Evolutionary conservation across 2,888 invertebrate species (phyloP).

Genomic region (Acanthacorydalis orientalis): DNA sequence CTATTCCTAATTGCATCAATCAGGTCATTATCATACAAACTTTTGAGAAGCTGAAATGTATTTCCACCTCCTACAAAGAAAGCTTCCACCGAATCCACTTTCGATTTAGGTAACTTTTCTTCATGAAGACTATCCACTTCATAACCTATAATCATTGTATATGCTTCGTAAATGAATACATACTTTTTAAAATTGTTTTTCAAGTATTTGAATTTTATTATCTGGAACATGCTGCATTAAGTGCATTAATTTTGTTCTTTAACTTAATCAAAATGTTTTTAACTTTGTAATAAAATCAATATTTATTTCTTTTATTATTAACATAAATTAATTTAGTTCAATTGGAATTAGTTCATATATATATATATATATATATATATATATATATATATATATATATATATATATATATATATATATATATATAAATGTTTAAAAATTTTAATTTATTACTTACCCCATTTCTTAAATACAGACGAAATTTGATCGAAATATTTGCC

Average conservation of each 20-base stretch:
- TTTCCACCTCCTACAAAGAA: conserved; percentile 71
- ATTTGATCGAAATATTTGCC: conserved; percentile 47
- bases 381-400: neutral
- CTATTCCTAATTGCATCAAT: conserved; percentile 42
- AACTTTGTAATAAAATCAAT: too few species aligned
- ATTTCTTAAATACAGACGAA: conserved; percentile 36
- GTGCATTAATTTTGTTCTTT: too few species aligned
- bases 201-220: too few species aligned
- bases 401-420: too few species aligned
- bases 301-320: too few species aligned
- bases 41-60: conserved; percentile 55
- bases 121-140: conserved; percentile 49
- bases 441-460: conserved; percentile 30
- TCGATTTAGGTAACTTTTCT: conserved; percentile 32
- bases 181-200: neutral
- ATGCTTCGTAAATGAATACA: neutral
- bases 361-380: neutral
- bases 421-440: neutral
- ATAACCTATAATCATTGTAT: conserved; percentile 24
- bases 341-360: too few species aligned
- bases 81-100: conserved; percentile 43
- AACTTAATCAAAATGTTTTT: too few species aligned
- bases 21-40: conserved; percentile 48
- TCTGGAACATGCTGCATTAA: too few species aligned
- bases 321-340: too few species aligned